Base-by-base conservation (phyloP, 2,113 vertebrate species). In the Motacilla tschutschensis region DNA sequence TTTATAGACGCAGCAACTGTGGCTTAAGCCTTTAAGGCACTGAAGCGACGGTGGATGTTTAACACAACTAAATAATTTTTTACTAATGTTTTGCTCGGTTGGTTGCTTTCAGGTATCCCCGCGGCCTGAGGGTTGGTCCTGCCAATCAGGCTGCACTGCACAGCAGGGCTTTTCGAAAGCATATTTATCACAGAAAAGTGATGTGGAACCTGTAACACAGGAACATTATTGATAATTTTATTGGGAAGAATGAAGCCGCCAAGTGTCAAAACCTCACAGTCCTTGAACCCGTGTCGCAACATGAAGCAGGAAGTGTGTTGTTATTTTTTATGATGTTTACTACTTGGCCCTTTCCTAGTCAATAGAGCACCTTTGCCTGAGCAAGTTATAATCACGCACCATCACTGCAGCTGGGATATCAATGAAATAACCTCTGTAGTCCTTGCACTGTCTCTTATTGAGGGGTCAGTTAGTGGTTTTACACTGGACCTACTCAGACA, bases 151-250 rank as follows among this genome's bases (percentile, higher is more conserved):
- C 69, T 36, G n/a, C 26, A 5, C 5, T 2, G 2, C 9, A 25
- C 44, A 7, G 54, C 50, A 0, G 0, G 0, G n/a, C 25, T 8
- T 40, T 70, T 3, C 1, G 4, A 9, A 7, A 8, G 2, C 0
- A 0, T 0, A 2, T 26, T 21, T 31, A 28, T 14, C 21, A 0
- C 14, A 2, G 40, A 25, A 21, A 12, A 22, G 22, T 0, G 1
- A 3, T 1, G 15, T 3, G 36, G 36, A 17, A 50, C 25, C 36
- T 3, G 0, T 35, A 55, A 55, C 25, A 26, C 25, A 43, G 43
- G 17, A 25, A 21, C 10, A 12, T 3, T 5, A 3, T 2, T 3
- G 1, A 33, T 6, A 14, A 16, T 43, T 40, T 17, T 12, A 14
- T 4, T 16, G 47, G 22, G n/a, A 31, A 44, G 26, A 6, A 6